Percentiles rank a stretch among this genome's conserved stretches.
Conservation (phyloP, 1,140 invertebrate genomes). For the Heliconius melpomene region DNA sequence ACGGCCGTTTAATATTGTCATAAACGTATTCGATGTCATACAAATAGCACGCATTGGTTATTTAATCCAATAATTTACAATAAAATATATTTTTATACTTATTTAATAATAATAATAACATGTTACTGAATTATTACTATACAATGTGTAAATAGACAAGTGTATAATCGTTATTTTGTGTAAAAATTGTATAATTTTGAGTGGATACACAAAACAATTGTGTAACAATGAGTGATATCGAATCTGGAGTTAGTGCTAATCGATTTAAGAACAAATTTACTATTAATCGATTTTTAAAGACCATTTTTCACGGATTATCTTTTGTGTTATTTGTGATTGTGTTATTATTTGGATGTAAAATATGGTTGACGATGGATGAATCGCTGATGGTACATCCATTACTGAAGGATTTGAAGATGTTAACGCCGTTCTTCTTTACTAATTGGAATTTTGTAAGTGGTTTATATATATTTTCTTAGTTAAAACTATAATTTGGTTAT, state of each 20-base stretch:
- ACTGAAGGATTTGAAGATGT: constrained; percentile 39
- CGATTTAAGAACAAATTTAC: constrained; percentile 6
- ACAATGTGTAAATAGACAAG: background rate
- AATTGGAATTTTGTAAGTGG: constrained; percentile 67
- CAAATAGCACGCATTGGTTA: background rate
- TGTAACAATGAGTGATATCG: constrained; percentile 26
- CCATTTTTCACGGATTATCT: constrained; percentile 20
- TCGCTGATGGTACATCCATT: constrained; percentile 28
- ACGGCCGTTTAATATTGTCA: background rate
- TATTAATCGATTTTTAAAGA: constrained; percentile 18
- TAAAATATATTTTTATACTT: background rate
- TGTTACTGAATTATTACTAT: background rate
- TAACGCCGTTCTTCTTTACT: constrained; percentile 48
- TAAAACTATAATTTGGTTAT: background rate
- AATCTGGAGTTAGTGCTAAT: constrained; percentile 9
- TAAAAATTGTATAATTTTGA: background rate
- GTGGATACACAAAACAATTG: background rate
- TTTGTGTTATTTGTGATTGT: constrained; percentile 22
- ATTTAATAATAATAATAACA: background rate
- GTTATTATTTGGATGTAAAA: constrained; percentile 22
- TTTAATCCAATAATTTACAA: background rate
- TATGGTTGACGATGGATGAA: constrained; percentile 37
- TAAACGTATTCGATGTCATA: background rate
- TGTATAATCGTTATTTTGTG: background rate
- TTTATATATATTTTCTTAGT: background rate